Percentiles rank a stretch among this genome's conserved stretches.
phyloP scores from a whole-genome alignment of 1,140 invertebrate species.

The Drosophila pallidifrons region DNA sequence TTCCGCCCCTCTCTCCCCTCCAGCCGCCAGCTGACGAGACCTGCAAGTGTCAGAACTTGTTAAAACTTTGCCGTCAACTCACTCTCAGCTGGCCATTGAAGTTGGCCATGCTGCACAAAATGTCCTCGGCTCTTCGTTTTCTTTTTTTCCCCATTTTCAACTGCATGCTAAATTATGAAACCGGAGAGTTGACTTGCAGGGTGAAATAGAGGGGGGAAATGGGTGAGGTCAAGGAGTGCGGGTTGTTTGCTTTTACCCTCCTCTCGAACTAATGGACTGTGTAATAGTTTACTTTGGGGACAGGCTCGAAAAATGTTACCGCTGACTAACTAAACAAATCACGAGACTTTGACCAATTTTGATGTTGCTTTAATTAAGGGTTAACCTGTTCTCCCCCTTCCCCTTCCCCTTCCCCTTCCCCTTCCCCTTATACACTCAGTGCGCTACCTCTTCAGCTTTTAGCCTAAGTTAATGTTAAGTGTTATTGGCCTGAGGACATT shows the following conservation, averaged over 20 bases:
- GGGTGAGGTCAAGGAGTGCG: background rate
- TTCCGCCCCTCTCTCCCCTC: too few species aligned
- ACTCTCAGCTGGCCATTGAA: conserved; percentile 23
- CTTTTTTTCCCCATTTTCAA: conserved; percentile 29
- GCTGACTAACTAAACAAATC: conserved; percentile 59
- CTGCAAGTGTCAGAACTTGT: conserved; percentile 82
- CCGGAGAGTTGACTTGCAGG: conserved; percentile 33
- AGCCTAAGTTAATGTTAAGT: conserved; percentile 67
- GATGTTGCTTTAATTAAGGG: conserved; percentile 34
- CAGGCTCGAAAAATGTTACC: conserved; percentile 34
- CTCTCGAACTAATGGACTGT: conserved; percentile 66
- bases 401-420: background rate
- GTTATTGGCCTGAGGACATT: conserved; percentile 72
- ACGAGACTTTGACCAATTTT: conserved; percentile 1
- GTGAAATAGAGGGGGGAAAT: too few species aligned
- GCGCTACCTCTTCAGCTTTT: conserved; percentile 21
- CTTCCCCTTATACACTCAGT: background rate
- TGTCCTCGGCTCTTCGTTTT: background rate
- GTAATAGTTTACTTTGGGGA: conserved; percentile 67
- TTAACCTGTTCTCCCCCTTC: background rate
- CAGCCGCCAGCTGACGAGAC: conserved; percentile 33
- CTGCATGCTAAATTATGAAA: conserved; percentile 70
- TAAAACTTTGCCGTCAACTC: conserved; percentile 81
- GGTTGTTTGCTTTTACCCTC: conserved; percentile 23
- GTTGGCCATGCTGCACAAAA: conserved; percentile 6